Evolutionary conservation across 2,113 vertebrate species (phyloP).

Genomic region (Pelecanus crispus): DNA sequence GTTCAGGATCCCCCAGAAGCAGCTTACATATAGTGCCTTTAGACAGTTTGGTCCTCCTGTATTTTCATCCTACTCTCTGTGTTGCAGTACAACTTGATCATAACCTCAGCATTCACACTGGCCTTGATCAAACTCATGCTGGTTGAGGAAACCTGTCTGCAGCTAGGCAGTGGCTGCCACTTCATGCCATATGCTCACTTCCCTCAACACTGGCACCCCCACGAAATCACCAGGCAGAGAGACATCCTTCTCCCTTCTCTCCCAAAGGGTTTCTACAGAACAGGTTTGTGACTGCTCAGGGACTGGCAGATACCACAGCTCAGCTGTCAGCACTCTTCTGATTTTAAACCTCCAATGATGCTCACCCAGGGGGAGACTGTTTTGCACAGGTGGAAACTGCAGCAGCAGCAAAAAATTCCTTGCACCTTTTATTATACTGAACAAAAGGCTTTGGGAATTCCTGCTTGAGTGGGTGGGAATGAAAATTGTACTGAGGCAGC

Average conservation of each 20-base stretch:
- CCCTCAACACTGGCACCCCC: background rate
- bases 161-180: background rate
- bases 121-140: background rate
- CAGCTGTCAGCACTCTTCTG: background rate
- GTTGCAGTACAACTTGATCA: background rate
- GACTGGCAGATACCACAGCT: background rate
- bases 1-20: background rate
- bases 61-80: background rate
- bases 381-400: background rate
- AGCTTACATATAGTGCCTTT: background rate
- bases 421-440: background rate
- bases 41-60: background rate
- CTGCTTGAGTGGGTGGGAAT: background rate
- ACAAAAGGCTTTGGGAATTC: conserved; percentile 10
- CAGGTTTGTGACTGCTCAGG: background rate
- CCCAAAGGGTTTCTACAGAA: background rate
- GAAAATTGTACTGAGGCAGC: background rate
- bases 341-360: background rate
- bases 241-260: background rate
- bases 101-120: background rate
- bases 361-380: background rate
- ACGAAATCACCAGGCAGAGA: background rate
- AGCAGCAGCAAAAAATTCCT: background rate
- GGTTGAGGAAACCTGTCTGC: background rate
- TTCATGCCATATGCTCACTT: background rate